These are phyloP conservation scores for Kryptolebias ocellatus DNA, from an alignment of 2,797 vertebrate genomes.

Conservation along the genomic window DNA sequence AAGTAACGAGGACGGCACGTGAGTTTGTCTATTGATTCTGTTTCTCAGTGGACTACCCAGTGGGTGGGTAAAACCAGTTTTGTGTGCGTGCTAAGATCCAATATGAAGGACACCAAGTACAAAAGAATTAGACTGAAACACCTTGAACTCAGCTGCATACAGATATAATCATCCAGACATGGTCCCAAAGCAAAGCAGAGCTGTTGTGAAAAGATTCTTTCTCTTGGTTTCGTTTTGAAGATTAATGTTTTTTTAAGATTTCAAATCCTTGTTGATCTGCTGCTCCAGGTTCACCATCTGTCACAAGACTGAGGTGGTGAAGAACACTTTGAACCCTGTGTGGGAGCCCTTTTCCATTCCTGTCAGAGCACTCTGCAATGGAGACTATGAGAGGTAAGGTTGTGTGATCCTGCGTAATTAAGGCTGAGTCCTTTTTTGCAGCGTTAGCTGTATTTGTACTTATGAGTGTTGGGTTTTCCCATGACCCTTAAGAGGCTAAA, in stretches of 20 bases:
- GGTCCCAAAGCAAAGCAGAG: conserved; percentile 6
- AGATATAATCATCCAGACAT: not conserved
- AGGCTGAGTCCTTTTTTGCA: not conserved
- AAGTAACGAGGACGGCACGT: conserved; percentile 97
- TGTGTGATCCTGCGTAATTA: conserved; percentile 23
- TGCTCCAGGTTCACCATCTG: conserved; percentile 92
- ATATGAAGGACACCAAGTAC: conserved; percentile 25
- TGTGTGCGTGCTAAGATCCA: conserved; percentile 15
- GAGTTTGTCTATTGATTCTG: conserved; percentile 67
- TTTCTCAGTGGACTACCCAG: conserved; percentile 5
- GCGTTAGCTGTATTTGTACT: not conserved
- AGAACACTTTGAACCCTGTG: conserved; percentile 91
- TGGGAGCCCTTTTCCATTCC: conserved; percentile 94
- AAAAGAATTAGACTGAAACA: conserved; percentile 27
- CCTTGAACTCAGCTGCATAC: conserved; percentile 25
- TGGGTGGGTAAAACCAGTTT: conserved; percentile 27
- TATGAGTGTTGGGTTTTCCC: not conserved
- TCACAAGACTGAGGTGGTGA: conserved; percentile 94
- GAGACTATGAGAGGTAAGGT: conserved; percentile 90
- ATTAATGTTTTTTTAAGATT: conserved; percentile 23
- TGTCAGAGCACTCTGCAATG: conserved; percentile 92
- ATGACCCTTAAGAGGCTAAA: not conserved
- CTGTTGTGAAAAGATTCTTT: conserved; percentile 1
- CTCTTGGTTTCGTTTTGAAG: conserved; percentile 4
- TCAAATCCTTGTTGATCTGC: conserved; percentile 35